Evolutionary conservation across 2,113 vertebrate species (phyloP), one percentile per base, ranked within the genome.

Genomic region (Papio anubis): DNA sequence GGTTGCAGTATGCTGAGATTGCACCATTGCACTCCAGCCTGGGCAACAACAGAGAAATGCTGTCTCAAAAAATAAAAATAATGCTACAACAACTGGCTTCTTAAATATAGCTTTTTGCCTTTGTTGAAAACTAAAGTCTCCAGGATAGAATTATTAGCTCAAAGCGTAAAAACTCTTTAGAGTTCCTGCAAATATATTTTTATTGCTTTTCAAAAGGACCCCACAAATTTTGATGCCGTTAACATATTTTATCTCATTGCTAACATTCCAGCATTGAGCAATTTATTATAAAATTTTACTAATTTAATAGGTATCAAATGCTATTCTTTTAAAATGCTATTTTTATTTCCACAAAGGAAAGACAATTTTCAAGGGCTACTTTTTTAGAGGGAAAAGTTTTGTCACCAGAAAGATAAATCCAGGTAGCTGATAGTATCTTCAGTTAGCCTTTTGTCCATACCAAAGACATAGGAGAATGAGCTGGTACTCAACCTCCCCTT

Each of bases 301-400:
- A 81, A 84, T 23, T 70, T 68, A 70, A 35, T 93, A 79, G 16
- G 25, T 48, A 32, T 76, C 82, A 93, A 87, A 72, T 79, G 32
- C 43, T 82, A 21, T 55, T 87, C 64, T 83, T 45, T 17, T 5
- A 32, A 75, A 83, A 78, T 85, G 59, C 32, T 72, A 8, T 57
- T 91, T 91, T 94, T 79, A 95, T 91, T 90, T 88, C 76, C 40
- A 55, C 30, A 79, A 93, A 90, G 50, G 16, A 82, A 82, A 91
- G 68, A 55, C 9, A 48, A 14, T 30, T 79, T 93, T 79, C 52
- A 80, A 93, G 45, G 50, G 21, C 7, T 79, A 14, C 0, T 14
- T 76, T 57, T 97, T 92, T 57, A 73, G 52, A 59, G 55, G 38
- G 13, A 45, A 89, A 92, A 81, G 11, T 75, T 66, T 57, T 68